Percentiles rank a stretch among this genome's conserved stretches.
Evolutionary conservation across 2,888 invertebrate species (phyloP).

Genomic region (Argyra leucocephala): DNA sequence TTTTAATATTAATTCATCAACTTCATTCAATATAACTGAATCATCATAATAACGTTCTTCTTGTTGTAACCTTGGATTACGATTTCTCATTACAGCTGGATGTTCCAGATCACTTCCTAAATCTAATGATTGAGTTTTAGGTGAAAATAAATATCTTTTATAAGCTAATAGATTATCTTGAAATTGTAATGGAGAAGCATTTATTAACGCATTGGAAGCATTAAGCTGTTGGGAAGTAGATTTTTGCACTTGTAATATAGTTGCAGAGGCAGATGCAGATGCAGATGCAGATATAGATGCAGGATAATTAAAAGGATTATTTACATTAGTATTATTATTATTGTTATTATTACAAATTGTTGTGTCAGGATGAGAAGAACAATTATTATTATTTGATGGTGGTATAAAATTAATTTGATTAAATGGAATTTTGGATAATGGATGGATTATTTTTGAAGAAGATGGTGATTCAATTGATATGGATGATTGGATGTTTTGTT

Average conservation of each 20-base stretch:
- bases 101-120: slow-evolving; percentile 22
- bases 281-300: slow-evolving; percentile 20
- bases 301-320: not conserved
- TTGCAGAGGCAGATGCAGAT: slow-evolving; percentile 18
- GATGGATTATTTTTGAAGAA: too few species aligned
- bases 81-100: not conserved
- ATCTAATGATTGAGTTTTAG: slow-evolving; percentile 32
- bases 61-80: slow-evolving; percentile 1
- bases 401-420: not conserved
- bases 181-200: not conserved
- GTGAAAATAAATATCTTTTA: slow-evolving; percentile 19
- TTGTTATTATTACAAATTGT: not conserved
- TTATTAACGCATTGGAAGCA: not conserved
- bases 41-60: slow-evolving; percentile 18
- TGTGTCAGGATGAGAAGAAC: not conserved
- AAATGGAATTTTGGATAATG: not conserved
- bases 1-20: slow-evolving; percentile 11
- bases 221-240: slow-evolving; percentile 19
- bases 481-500: too few species aligned
- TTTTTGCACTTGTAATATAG: slow-evolving; percentile 25
- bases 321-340: too few species aligned
- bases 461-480: too few species aligned
- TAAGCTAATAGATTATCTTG: slow-evolving; percentile 1
- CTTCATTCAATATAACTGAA: not conserved
- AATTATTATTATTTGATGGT: not conserved